phyloP scores from a whole-genome alignment of 2,888 invertebrate species.

The Pimpla rufipes region DNA sequence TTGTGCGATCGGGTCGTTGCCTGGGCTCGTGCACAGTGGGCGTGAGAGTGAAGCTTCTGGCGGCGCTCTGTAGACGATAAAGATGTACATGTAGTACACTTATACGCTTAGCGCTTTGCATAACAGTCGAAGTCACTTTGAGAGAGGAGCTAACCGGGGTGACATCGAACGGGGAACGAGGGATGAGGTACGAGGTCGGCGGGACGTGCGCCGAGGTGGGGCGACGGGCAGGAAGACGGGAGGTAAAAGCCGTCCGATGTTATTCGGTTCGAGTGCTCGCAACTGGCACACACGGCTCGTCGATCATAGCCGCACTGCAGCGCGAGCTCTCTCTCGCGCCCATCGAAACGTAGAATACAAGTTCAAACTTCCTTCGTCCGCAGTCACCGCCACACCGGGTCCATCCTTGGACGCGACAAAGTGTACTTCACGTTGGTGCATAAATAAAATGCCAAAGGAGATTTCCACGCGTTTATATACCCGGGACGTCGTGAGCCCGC shows the following conservation, averaged over 20 bases:
- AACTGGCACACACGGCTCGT: slow-evolving; percentile 65
- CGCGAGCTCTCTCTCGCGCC: too few species aligned
- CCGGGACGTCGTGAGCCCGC: neutral
- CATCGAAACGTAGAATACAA: slow-evolving; percentile 38
- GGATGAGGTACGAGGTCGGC: slow-evolving; percentile 10
- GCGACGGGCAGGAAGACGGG: slow-evolving; percentile 44
- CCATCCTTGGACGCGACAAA: slow-evolving; percentile 46
- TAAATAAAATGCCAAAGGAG: slow-evolving; percentile 48
- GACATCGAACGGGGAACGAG: slow-evolving; percentile 63
- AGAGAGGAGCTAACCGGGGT: slow-evolving; percentile 60
- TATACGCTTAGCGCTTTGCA: slow-evolving; percentile 68
- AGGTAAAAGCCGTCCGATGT: slow-evolving; percentile 69
- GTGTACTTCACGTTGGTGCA: slow-evolving; percentile 43
- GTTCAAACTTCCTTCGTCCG: slow-evolving; percentile 37
- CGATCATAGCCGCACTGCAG: slow-evolving; percentile 59
- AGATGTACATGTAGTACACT: slow-evolving; percentile 54
- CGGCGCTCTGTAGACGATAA: slow-evolving; percentile 29
- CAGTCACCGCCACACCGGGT: slow-evolving; percentile 5
- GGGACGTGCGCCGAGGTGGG: slow-evolving; percentile 2
- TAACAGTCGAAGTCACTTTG: slow-evolving; percentile 67
- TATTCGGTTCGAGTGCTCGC: slow-evolving; percentile 65
- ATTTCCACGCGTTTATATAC: neutral
- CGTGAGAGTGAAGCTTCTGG: slow-evolving; percentile 29
- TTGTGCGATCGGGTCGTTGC: slow-evolving; percentile 21
- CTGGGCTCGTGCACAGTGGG: neutral